Evolutionary conservation across 2,888 invertebrate species (phyloP).

Genomic region (Rhimphoctona megacephalus): DNA sequence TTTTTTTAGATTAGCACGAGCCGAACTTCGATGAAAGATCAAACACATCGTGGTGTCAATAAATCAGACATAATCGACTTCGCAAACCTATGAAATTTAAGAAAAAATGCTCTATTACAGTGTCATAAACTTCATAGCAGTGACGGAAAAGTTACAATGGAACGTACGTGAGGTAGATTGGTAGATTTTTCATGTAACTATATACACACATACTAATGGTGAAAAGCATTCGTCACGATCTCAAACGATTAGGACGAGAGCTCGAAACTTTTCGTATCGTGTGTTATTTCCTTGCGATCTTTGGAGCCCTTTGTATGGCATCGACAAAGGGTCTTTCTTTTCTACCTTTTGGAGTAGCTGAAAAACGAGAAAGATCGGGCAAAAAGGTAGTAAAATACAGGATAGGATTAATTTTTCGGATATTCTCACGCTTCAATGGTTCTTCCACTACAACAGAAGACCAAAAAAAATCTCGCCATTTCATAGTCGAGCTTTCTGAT

Average conservation of each 20-base stretch:
- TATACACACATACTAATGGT: neutral
- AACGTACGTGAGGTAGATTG: constrained; percentile 1
- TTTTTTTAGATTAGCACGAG: neutral
- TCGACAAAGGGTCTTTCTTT: constrained; percentile 11
- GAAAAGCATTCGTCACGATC: constrained; percentile 60
- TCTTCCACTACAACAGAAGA: constrained; percentile 35
- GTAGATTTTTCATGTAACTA: neutral
- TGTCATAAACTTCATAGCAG: neutral
- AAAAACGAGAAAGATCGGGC: constrained; percentile 8
- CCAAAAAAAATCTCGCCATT: constrained; percentile 10
- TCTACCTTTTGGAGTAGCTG: neutral
- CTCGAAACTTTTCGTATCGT: constrained; percentile 28
- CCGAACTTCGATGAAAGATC: neutral
- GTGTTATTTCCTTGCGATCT: constrained; percentile 44
- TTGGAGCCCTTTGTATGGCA: constrained; percentile 26
- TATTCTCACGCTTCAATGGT: constrained; percentile 59
- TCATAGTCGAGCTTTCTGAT: constrained; percentile 1
- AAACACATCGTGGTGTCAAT: neutral
- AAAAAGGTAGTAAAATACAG: constrained; percentile 21
- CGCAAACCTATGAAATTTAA: neutral
- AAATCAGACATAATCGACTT: neutral
- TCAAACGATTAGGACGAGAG: constrained; percentile 57
- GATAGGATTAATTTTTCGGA: constrained; percentile 61
- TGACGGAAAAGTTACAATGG: neutral
- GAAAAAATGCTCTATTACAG: neutral